These are phyloP conservation scores for Opisthocomus hoazin DNA, from an alignment of 2,113 vertebrate genomes.

Conservation along the genomic window DNA sequence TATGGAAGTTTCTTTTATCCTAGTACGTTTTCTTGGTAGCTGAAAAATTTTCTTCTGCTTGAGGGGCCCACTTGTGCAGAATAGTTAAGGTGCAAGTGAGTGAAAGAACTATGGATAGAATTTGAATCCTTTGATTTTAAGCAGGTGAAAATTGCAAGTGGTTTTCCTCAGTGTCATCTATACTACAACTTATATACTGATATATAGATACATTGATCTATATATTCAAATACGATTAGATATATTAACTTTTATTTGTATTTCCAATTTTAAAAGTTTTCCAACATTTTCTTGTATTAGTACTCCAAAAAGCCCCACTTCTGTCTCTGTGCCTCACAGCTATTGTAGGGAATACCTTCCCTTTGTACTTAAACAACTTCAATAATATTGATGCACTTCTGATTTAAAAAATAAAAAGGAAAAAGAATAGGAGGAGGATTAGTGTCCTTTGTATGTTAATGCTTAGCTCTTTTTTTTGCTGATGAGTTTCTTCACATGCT, in stretches of 20 bases:
- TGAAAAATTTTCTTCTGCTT: background rate
- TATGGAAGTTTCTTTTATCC: background rate
- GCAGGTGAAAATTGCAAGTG: background rate
- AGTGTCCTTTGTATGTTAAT: background rate
- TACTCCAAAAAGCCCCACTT: background rate
- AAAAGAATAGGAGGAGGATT: background rate
- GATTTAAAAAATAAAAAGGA: background rate
- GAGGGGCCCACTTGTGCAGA: background rate
- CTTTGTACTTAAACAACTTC: background rate
- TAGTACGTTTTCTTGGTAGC: background rate
- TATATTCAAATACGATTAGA: background rate
- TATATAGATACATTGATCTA: background rate
- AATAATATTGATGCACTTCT: background rate
- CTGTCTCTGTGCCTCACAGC: background rate
- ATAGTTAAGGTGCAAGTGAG: background rate
- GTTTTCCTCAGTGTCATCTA: background rate
- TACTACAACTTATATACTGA: background rate
- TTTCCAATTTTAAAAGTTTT: background rate
- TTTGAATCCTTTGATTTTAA: background rate
- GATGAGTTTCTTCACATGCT: background rate
- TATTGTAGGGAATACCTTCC: background rate
- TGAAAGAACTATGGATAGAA: background rate
- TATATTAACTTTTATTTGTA: background rate
- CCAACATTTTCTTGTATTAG: background rate
- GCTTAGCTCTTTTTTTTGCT: background rate